phyloP scores from a whole-genome alignment of 2,888 invertebrate species.

The Emmelina monodactyla region DNA sequence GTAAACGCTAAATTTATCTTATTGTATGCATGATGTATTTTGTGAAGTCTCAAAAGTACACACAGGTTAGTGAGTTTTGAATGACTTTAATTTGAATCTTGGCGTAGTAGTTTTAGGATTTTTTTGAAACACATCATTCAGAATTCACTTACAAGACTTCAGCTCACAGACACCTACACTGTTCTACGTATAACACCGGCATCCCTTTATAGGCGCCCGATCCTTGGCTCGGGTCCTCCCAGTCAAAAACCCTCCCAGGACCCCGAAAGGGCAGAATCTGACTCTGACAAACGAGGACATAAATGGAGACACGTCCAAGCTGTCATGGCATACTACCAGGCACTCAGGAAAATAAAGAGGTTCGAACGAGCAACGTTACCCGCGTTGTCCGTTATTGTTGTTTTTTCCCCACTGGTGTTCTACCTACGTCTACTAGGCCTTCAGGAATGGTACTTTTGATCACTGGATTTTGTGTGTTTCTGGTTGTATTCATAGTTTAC shows the following conservation, averaged over 20 bases:
- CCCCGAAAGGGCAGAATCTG: slow-evolving; percentile 45
- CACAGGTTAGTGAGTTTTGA: slow-evolving; percentile 16
- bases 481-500: slow-evolving; percentile 51
- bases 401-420: slow-evolving; percentile 40
- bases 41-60: slow-evolving; percentile 28
- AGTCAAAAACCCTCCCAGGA: slow-evolving; percentile 53
- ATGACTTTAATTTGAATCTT: neutral
- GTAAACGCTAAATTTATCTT: slow-evolving; percentile 27
- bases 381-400: neutral
- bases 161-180: slow-evolving; percentile 27
- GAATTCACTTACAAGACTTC: slow-evolving; percentile 23
- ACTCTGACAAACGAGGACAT: slow-evolving; percentile 66
- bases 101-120: neutral
- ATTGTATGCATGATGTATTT: slow-evolving; percentile 39
- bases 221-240: slow-evolving; percentile 59
- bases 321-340: slow-evolving; percentile 89
- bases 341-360: slow-evolving; percentile 91
- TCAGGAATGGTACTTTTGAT: slow-evolving; percentile 53
- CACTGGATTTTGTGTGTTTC: slow-evolving; percentile 56
- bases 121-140: neutral
- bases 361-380: slow-evolving; percentile 45
- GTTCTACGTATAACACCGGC: slow-evolving; percentile 41
- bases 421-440: slow-evolving; percentile 58
- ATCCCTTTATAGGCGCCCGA: slow-evolving; percentile 61
- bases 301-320: slow-evolving; percentile 89